phyloP scores from a whole-genome alignment of 2,888 invertebrate genomes.

The Lasioglossum leucozonium region DNA sequence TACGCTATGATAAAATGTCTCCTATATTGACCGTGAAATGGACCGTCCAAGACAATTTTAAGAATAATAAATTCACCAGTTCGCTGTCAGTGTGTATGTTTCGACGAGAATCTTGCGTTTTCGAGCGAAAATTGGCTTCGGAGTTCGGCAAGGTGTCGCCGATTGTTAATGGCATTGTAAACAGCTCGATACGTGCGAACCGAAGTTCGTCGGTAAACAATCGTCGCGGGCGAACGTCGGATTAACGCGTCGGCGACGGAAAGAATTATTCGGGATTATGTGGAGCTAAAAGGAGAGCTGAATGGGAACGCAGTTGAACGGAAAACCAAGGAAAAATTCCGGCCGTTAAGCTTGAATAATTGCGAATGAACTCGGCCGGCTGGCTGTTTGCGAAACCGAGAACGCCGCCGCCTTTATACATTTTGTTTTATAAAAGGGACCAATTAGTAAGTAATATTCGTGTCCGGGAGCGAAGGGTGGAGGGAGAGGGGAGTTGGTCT shows the following conservation, averaged over 20 bases:
- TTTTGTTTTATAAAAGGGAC: slow-evolving; percentile 46
- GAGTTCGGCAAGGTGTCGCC: background rate
- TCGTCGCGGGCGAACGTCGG: background rate
- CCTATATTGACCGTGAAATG: background rate
- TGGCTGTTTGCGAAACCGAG: slow-evolving; percentile 21
- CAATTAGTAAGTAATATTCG: slow-evolving; percentile 60
- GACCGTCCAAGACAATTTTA: background rate
- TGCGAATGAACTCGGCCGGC: slow-evolving; percentile 15
- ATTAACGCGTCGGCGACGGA: background rate
- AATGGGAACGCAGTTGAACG: slow-evolving; percentile 24
- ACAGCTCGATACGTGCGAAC: background rate
- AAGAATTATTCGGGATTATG: slow-evolving; percentile 14
- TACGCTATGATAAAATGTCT: background rate
- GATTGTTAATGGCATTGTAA: background rate
- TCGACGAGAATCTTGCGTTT: too few species aligned
- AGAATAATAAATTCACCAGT: background rate
- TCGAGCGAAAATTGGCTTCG: background rate
- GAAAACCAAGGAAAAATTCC: slow-evolving; percentile 26
- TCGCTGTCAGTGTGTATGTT: too few species aligned
- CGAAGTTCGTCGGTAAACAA: background rate
- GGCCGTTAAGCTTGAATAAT: slow-evolving; percentile 41
- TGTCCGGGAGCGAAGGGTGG: slow-evolving; percentile 4
- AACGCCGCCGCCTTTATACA: slow-evolving; percentile 43
- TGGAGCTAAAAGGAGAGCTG: background rate
- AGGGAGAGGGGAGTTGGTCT: background rate